Base-by-base conservation (phyloP, 2,113 vertebrate species). In the Ardeotis arabs region DNA sequence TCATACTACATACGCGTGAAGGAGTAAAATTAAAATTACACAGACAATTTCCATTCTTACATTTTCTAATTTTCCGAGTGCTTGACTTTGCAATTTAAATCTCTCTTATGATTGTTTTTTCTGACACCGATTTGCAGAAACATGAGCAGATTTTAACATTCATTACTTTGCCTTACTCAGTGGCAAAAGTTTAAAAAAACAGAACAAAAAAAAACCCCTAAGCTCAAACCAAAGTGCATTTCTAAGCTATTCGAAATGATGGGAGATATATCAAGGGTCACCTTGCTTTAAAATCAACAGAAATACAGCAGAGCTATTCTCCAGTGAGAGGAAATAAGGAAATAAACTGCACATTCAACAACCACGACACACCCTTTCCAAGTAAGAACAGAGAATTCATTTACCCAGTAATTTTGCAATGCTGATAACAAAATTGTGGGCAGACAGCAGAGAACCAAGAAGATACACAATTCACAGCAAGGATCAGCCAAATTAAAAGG, bases 401-500 rank as follows among this genome's bases (percentile, higher is more conserved):
- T 94, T 83, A 73, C 49, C 14, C 52, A 23, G 67, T 28, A 60
- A 80, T 90, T 88, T 87, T 55, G 83, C 68, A 81, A 52, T 4
- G 20, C 22, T n/a, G 82, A 82, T 74, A 90, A 78, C 75, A 87
- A 82, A 94, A 88, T 2, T 28, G 72, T 49, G 64, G 53, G 60
- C 74, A 92, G 70, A 41, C 37, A 89, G 45, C 2, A 0, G 25
- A 84, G 64, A 94, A 75, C 86, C 74, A 81, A 56, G 53, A 4
- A 83, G 79, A 93, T 72, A 31, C 24, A 78, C 62, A 89, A 76
- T 12, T n/a, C 72, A 53, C 4, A 60, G 73, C 59, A 67, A 91
- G 72, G 90, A 86, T 33, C 77, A 68, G 74, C 62, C 85, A 88
- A 94, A 94, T 75, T 49, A 89, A 93, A 94, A 45, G 44, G 62